phyloP scores from a whole-genome alignment of 2,888 invertebrate species.

The Sarcophaga carnaria region DNA sequence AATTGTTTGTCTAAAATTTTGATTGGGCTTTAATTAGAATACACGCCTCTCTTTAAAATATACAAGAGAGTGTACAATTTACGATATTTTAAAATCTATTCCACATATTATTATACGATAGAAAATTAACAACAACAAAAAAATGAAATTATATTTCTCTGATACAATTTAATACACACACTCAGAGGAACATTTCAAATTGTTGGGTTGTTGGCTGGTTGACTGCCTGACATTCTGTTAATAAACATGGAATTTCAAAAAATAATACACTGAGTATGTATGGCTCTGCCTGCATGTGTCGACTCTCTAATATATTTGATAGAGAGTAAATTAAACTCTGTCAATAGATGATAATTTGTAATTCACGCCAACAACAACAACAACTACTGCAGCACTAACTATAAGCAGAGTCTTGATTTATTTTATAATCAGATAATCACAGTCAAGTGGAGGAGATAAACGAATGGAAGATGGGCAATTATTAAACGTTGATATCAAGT shows the following conservation, averaged over 20 bases:
- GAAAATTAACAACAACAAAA: too few species aligned
- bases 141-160: too few species aligned
- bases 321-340: constrained; percentile 62
- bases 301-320: constrained; percentile 21
- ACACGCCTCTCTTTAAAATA: constrained; percentile 59
- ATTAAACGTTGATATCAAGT: neutral
- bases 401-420: constrained; percentile 45
- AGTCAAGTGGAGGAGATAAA: neutral
- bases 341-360: constrained; percentile 60
- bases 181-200: too few species aligned
- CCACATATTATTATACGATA: neutral
- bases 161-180: too few species aligned
- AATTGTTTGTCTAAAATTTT: constrained; percentile 67
- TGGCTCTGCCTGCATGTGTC: neutral
- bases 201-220: too few species aligned
- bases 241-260: neutral
- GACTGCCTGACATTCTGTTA: neutral
- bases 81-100: neutral
- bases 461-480: constrained; percentile 32
- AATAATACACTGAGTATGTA: neutral
- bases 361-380: constrained; percentile 9
- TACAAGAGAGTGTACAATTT: neutral
- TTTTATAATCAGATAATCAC: constrained; percentile 29
- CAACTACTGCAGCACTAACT: too few species aligned
- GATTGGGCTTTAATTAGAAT: constrained; percentile 66